Base-by-base conservation (phyloP, 2,888 invertebrate species). In the Pimpla rufipes region DNA sequence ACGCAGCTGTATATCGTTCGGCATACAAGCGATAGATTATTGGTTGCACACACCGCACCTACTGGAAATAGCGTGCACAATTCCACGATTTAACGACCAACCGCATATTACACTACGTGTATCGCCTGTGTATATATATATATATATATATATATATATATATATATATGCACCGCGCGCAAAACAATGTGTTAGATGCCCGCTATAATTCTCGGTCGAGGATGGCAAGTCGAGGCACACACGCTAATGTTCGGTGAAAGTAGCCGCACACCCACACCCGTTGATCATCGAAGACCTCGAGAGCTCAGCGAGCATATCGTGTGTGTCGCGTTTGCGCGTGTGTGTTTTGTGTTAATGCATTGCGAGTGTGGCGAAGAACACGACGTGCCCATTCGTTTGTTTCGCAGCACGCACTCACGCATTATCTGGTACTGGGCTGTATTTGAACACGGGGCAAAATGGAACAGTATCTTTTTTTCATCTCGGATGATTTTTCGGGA, bases 221-320 rank as follows among this genome's bases (percentile, higher is more conserved):
- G 77, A 77, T 77, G 23, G 57, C 45, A 21, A 47, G 57, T n/a
- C n/a, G 40, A 50, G 35, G 45, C 64, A 35, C 64, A 50, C 50
- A 10, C 13, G 47, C 40, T 47, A 68, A 67, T 35, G 76, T 67
- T 68, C 45, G 68, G 77, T 77, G 77, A 77, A 77, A 77, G 77
- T 42, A 45, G 52, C 67, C 18, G 29, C 21, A 73, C 77, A 68
- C 77, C 77, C 67, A 67, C 77, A 67, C 13, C 57, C 59, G 67
- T 68, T 77, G 67, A 77, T 57, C 67, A 68, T 68, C 59, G 67
- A 62, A 59, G 37, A 42, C 42, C 47, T 47, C 37, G 73, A 35
- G 73, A 73, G 23, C 40, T 11, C 73, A 13, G 21, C 57, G 35
- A 47, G 29, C 40, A 45, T 57, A 47, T 75, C 35, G n/a, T 42